phyloP scores from a whole-genome alignment of 2,113 vertebrate genomes.

The Glaucomys volans region DNA sequence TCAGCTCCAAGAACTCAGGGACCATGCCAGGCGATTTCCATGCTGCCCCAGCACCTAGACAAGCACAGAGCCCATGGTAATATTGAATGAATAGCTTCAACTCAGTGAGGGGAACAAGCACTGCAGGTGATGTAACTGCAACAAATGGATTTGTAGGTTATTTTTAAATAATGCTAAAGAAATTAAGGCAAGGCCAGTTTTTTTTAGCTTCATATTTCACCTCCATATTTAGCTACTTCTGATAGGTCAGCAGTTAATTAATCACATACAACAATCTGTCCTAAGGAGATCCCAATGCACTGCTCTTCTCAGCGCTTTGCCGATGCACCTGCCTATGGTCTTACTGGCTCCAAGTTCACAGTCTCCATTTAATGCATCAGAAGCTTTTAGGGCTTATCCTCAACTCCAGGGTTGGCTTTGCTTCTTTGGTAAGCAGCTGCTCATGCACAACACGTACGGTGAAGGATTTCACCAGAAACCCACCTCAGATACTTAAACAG shows the following conservation, averaged over 20 bases:
- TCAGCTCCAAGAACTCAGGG: not conserved
- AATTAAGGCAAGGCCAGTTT: not conserved
- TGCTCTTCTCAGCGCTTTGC: not conserved
- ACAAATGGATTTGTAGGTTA: not conserved
- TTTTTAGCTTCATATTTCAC: not conserved
- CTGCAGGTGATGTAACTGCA: not conserved
- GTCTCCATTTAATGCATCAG: not conserved
- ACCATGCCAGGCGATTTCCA: not conserved
- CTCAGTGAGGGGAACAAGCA: not conserved
- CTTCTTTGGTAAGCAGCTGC: slow-evolving; percentile 8
- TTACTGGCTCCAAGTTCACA: not conserved
- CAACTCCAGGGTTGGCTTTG: not conserved
- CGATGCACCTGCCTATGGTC: not conserved
- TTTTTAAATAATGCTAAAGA: slow-evolving; percentile 22
- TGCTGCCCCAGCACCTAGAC: too few relatives aligned
- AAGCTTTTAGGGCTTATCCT: not conserved
- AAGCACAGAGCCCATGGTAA: rapidly evolving
- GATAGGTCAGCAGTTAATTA: not conserved
- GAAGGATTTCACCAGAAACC: not conserved
- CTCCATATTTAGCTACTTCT: not conserved
- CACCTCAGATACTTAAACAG: not conserved
- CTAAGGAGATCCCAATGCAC: not conserved
- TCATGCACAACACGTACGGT: not conserved
- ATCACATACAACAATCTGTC: not conserved
- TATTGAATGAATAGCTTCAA: not conserved